Evolutionary conservation across 2,888 invertebrate species (phyloP).

Genomic region (Epirrhoe alternata): DNA sequence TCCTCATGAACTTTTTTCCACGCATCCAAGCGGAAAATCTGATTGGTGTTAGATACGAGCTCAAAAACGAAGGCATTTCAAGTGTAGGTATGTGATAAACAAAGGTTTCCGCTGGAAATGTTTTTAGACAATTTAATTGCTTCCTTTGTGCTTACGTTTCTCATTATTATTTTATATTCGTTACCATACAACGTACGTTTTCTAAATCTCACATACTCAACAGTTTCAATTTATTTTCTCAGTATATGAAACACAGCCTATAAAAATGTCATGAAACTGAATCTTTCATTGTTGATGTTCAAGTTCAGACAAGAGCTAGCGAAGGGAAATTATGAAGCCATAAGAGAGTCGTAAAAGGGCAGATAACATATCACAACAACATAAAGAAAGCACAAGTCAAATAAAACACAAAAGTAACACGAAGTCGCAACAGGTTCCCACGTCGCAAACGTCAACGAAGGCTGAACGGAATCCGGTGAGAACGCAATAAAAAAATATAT

Average conservation of each 20-base stretch:
- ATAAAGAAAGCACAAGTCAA: conserved; percentile 40
- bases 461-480: conserved; percentile 43
- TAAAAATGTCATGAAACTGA: background rate
- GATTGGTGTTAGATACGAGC: conserved; percentile 60
- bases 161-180: conserved; percentile 37
- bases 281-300: conserved; percentile 5
- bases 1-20: conserved; percentile 64
- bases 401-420: conserved; percentile 42
- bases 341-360: conserved; percentile 26
- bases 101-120: conserved; percentile 53
- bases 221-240: too few species aligned
- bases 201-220: background rate
- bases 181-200: conserved; percentile 32
- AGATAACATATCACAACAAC: conserved; percentile 28
- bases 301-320: conserved; percentile 6
- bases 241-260: too few species aligned
- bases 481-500: conserved; percentile 52
- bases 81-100: conserved; percentile 49
- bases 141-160: conserved; percentile 54
- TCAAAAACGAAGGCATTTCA: conserved; percentile 53
- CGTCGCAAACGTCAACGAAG: conserved; percentile 40
- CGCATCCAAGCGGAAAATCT: conserved; percentile 67
- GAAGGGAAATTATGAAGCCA: conserved; percentile 25
- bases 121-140: conserved; percentile 60
- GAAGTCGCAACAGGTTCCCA: conserved; percentile 48